Evolutionary conservation across 1,140 invertebrate species (phyloP).

Genomic region (Drosophila subobscura): DNA sequence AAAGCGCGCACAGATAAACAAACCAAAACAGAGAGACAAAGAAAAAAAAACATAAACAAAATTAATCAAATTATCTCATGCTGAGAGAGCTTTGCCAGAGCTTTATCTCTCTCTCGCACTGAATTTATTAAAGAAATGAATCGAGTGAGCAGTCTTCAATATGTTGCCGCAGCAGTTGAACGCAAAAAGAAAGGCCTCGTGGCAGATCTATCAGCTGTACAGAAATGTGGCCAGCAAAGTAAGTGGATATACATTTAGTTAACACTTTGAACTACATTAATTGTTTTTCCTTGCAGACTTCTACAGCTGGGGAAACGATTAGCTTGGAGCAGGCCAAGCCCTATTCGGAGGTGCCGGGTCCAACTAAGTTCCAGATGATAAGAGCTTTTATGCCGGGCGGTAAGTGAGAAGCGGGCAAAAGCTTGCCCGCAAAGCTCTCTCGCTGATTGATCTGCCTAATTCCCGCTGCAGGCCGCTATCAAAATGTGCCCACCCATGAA

Average conservation of each 20-base stretch:
- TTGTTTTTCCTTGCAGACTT: constrained; percentile 1
- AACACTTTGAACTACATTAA: background rate
- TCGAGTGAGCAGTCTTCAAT: constrained; percentile 38
- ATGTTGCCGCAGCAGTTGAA: constrained; percentile 59
- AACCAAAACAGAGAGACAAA: constrained; percentile 3
- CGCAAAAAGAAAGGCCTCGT: constrained; percentile 22
- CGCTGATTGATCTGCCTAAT: constrained; percentile 7
- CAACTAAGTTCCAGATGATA: constrained; percentile 57
- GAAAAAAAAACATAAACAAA: constrained; percentile 23
- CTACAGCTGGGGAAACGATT: background rate
- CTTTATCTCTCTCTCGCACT: constrained; percentile 25
- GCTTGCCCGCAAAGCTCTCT: constrained; percentile 19
- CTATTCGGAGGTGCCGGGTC: constrained; percentile 64
- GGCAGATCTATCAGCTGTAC: constrained; percentile 10
- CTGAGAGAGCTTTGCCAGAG: constrained; percentile 54
- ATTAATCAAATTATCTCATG: constrained; percentile 35
- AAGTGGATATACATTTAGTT: background rate
- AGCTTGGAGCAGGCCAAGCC: constrained; percentile 59
- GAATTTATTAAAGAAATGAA: constrained; percentile 31
- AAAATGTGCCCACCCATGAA: constrained; percentile 45
- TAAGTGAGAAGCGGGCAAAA: constrained; percentile 23
- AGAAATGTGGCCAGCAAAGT: constrained; percentile 43
- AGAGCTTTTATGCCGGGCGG: constrained; percentile 71
- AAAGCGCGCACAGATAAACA: constrained; percentile 6
- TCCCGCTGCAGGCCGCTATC: constrained; percentile 55